A percentile compares a stretch with the other conserved stretches of the same genome.
Conservation (phyloP, 2,888 invertebrate genomes). For the Leptopilina syphax region DNA sequence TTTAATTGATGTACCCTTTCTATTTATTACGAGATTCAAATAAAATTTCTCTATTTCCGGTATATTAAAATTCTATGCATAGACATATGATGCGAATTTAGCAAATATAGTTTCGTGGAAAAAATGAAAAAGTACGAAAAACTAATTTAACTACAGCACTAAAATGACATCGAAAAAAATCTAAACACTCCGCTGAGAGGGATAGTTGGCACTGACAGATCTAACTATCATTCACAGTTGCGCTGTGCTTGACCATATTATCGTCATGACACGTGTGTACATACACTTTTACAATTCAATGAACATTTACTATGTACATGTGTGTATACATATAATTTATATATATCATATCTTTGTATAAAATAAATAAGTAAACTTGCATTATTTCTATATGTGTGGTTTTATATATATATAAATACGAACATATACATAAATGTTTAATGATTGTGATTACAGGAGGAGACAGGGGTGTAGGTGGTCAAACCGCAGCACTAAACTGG, state of each 20-base stretch:
- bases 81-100: too few relatives aligned
- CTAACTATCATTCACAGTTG: slow-evolving; percentile 72
- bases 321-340: neutral
- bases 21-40: neutral
- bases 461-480: slow-evolving; percentile 53
- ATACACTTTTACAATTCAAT: slow-evolving; percentile 44
- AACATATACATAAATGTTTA: neutral
- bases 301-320: slow-evolving; percentile 29
- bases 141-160: slow-evolving; percentile 8
- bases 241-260: slow-evolving; percentile 47
- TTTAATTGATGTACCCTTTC: neutral
- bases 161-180: slow-evolving; percentile 28
- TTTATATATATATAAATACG: neutral
- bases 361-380: neutral
- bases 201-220: slow-evolving; percentile 73
- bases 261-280: slow-evolving; percentile 43
- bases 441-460: slow-evolving; percentile 46
- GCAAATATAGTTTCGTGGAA: too few relatives aligned
- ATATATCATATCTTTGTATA: neutral
- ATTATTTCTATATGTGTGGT: neutral
- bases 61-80: too few relatives aligned
- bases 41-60: neutral
- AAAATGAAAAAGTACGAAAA: too few relatives aligned
- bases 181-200: slow-evolving; percentile 63
- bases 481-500: slow-evolving; percentile 52